These are phyloP conservation scores for Choloepus didactylus DNA, from an alignment of 2,797 vertebrate species.

Conservation along the genomic window DNA sequence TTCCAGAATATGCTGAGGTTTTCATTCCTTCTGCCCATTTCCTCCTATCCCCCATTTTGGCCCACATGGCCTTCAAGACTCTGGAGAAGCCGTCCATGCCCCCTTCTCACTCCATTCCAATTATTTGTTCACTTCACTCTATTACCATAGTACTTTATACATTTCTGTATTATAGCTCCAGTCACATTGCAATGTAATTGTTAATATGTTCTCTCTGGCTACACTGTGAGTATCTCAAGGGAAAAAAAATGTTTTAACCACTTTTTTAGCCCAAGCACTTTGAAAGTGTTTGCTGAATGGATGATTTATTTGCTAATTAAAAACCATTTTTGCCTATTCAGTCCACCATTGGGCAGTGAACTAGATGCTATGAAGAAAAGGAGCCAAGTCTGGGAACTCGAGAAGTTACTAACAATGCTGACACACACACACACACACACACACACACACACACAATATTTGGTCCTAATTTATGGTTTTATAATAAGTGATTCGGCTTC, in stretches of 20 bases:
- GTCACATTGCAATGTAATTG: not conserved
- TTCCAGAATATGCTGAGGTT: not conserved
- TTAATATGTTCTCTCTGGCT: not conserved
- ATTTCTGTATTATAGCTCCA: not conserved
- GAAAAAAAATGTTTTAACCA: constrained; percentile 9
- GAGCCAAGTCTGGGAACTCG: not conserved
- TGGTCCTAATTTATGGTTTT: constrained; percentile 16
- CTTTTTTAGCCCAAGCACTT: not conserved
- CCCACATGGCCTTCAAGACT: not conserved
- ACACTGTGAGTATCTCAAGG: not conserved
- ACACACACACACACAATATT: not conserved
- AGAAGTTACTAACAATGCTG: not conserved
- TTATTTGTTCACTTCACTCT: not conserved
- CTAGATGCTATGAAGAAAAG: not conserved
- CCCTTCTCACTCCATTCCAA: not conserved
- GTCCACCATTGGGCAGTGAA: not conserved
- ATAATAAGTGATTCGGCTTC: not conserved
- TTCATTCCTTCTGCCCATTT: not conserved
- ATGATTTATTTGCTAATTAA: constrained; percentile 27
- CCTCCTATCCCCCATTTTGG: not conserved
- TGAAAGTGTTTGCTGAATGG: constrained; percentile 35
- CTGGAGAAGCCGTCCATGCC: not conserved
- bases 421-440: not conserved
- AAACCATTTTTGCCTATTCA: not conserved
- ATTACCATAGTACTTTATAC: not conserved